These are phyloP conservation scores for Clostera curtula DNA, from an alignment of 2,888 invertebrate species.

Conservation along the genomic window DNA sequence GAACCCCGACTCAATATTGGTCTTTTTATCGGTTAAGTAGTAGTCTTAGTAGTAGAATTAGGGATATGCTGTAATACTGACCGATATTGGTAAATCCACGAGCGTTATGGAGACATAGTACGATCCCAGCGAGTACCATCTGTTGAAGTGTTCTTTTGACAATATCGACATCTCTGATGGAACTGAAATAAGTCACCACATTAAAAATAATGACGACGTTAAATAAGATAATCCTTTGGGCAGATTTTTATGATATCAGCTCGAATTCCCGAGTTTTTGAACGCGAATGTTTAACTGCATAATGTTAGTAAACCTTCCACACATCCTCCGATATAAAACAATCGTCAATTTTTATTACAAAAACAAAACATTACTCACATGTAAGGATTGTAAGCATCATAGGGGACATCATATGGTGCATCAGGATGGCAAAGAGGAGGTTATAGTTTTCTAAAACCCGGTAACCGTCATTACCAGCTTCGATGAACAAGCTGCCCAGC, in stretches of 20 bases:
- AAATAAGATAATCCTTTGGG: no score
- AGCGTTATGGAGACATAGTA: conserved; percentile 85
- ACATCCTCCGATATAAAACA: no score
- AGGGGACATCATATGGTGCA: conserved; percentile 94
- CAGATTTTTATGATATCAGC: no score
- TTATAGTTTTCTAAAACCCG: conserved; percentile 89
- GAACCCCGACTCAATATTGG: no score
- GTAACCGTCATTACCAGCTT: conserved; percentile 84
- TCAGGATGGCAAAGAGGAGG: conserved; percentile 91
- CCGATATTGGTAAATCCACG: conserved; percentile 85
- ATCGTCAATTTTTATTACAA: no score
- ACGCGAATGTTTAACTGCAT: no score
- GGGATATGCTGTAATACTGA: no score
- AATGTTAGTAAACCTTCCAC: no score
- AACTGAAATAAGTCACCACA: conserved; percentile 67
- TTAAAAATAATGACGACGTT: no score
- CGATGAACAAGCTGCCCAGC: conserved; percentile 84
- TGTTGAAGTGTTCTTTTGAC: conserved; percentile 89
- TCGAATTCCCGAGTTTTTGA: no score
- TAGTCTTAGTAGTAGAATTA: no score
- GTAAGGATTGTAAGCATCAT: conserved; percentile 93
- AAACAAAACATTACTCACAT: conserved; percentile 73
- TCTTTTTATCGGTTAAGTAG: no score
- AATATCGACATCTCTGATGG: conserved; percentile 88
- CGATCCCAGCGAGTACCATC: conserved; percentile 91